Evolutionary conservation across 2,888 invertebrate genomes (phyloP).

Genomic region (Nemotelus pantherinus): DNA sequence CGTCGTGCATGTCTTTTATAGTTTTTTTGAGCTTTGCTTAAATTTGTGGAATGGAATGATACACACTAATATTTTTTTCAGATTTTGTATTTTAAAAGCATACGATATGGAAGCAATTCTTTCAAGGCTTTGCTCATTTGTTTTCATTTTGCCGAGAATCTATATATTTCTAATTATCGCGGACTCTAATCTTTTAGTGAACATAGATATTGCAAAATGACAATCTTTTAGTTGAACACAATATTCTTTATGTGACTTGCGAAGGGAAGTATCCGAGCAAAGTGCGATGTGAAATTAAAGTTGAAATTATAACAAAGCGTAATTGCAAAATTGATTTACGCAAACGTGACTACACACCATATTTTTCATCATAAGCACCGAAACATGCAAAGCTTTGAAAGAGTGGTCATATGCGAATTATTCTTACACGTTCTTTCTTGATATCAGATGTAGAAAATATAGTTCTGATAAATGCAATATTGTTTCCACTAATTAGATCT

Average conservation of each 20-base stretch:
- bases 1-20: not conserved
- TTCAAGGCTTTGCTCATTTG: conserved; percentile 31
- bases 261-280: too few relatives aligned
- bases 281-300: too few relatives aligned
- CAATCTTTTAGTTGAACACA: too few relatives aligned
- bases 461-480: conserved; percentile 7
- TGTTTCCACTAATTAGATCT: not conserved
- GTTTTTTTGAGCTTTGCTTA: conserved; percentile 1
- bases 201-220: too few relatives aligned
- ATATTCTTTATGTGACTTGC: too few relatives aligned
- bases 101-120: conserved; percentile 6
- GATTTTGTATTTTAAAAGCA: not conserved
- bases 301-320: too few relatives aligned
- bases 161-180: not conserved
- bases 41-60: conserved; percentile 26
- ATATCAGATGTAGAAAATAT: not conserved
- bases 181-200: too few relatives aligned
- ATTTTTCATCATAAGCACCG: conserved; percentile 18
- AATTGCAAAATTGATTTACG: not conserved
- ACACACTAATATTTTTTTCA: conserved; percentile 12
- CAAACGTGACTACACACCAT: not conserved
- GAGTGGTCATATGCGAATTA: not conserved
- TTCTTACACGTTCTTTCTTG: too few relatives aligned
- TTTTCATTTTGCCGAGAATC: not conserved
- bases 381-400: conserved; percentile 27